Evolutionary conservation across 2,113 vertebrate species (phyloP).

Genomic region (Hemiscyllium ocellatum): DNA sequence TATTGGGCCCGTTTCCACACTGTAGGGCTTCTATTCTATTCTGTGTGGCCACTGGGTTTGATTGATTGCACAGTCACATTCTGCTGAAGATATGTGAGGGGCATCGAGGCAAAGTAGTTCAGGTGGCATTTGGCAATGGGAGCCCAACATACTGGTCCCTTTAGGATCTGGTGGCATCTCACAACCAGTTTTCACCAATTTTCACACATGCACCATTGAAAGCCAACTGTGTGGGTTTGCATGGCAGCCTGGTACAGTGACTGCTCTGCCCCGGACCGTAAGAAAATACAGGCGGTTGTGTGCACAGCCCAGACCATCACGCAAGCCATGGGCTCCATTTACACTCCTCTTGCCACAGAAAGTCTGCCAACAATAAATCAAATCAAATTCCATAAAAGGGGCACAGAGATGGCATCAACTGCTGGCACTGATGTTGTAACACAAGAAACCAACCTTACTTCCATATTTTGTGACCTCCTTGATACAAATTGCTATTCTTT

Average conservation of each 20-base stretch:
- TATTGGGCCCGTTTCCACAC: too few species aligned
- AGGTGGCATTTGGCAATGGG: too few species aligned
- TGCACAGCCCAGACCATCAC: too few species aligned
- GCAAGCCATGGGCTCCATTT: too few species aligned
- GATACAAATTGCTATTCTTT: neutral
- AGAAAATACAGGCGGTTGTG: too few species aligned
- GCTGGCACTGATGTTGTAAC: neutral
- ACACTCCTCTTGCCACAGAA: too few species aligned
- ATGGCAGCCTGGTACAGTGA: too few species aligned
- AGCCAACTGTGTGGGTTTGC: too few species aligned
- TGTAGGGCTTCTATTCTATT: too few species aligned
- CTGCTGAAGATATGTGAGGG: neutral
- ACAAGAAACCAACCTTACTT: neutral
- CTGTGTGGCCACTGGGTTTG: neutral
- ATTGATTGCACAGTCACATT: neutral
- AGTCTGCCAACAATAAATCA: too few species aligned
- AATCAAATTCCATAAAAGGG: neutral
- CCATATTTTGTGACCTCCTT: neutral
- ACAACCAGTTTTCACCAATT: neutral
- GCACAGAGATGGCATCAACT: neutral
- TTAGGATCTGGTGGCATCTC: neutral
- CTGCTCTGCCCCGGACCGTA: too few species aligned
- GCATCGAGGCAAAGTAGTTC: neutral
- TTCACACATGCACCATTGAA: too few species aligned
- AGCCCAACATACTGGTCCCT: neutral